Base-by-base conservation (phyloP, 2,888 invertebrate genomes). In the Melanchra persicariae region DNA sequence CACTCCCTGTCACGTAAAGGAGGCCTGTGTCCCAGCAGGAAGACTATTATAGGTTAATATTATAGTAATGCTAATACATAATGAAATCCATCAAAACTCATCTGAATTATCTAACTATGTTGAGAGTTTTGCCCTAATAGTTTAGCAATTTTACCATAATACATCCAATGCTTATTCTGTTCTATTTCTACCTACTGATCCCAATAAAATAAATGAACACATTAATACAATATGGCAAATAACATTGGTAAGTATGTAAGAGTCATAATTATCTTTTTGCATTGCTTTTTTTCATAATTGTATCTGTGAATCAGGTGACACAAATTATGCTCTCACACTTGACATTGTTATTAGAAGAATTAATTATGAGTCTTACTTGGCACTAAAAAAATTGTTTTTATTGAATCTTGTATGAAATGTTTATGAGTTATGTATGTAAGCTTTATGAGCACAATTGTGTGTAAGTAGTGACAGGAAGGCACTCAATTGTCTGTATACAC, bases 241-340 rank as follows among this genome's bases (percentile, higher is more conserved):
- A 22, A 54, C 37, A 67, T 51, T 43, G 52, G 15, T 60, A 52
- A 43, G 17, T 22, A 43, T 69, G 12, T 49, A 51, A 3, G 9
- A 22, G 22, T 40, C 45, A 47, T 71, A 51, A 57, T 60, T 60
- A 57, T 62, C 49, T 59, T 59, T 72, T 66, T 73, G 49, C 49
- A 71, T 67, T 76, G 57, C 63, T 78, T 80, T 79, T 79, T 83
- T n/a, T n/a, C n/a, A n/a, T n/a, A n/a, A n/a, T n/a, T 92, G 74
- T 87, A 85, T 85, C 81, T 92, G 92, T 89, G 92, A 92, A 92
- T 89, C 83, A 89, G 92, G 92, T 92, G 91, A 91, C 92, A 91
- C 86, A 87, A 90, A 91, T 88, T 82, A 80, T 73, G 70, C 85
- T 91, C 89, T 87, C 90, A 89, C 85, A 88, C 84, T 87, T 87